Evolutionary conservation across 2,797 vertebrate species (phyloP), one percentile per base, ranked within the genome.

Genomic region (Parotocinclus haroldoi): DNA sequence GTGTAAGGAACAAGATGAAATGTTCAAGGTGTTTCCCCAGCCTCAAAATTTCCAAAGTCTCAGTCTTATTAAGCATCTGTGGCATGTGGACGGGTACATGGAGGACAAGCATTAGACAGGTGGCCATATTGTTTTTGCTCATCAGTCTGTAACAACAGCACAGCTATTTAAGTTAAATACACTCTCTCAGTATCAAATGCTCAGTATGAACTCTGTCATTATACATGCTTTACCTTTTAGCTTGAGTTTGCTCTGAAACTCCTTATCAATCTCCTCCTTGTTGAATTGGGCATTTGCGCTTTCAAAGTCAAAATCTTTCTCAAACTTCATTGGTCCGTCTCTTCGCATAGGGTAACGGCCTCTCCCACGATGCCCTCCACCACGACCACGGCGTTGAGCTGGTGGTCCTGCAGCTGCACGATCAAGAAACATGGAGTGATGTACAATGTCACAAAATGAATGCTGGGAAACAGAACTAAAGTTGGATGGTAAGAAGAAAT

Each of bases 261-360:
- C 96, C 78, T 93, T 93, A 85, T 98, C 95, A 9, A 99, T 96
- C 77, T 99, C 96, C 9, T 98, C 96, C 82, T 98, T 98, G 85
- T 99, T 95, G 84, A 99, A 98, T 54, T 98, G 96, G 2, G 96
- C 96, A 66, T 98, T 99, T 71, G 96, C 96, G 54, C 92, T 98
- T 88, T 98, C 96, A 77, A 99, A 99, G 85, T 99, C 96, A 74
- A 99, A 99, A 83, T 99, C 96, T 81, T 97, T 96, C 72, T 98
- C 96, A 83, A 99, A 99, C 83, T 96, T 98, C 92, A 98, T 93
- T 12, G 93, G 92, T 45, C 93, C 95, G 68, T 99, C 96, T 75
- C 95, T 80, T 45, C 94, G 89, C 59, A 97, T 83, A 7, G 92
- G 92, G 52, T 96, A 91, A 58, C 91, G 91, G 64, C 96, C 96